These are phyloP conservation scores for Hypomesus transpacificus DNA, from an alignment of 2,113 vertebrate genomes.

Conservation along the genomic window DNA sequence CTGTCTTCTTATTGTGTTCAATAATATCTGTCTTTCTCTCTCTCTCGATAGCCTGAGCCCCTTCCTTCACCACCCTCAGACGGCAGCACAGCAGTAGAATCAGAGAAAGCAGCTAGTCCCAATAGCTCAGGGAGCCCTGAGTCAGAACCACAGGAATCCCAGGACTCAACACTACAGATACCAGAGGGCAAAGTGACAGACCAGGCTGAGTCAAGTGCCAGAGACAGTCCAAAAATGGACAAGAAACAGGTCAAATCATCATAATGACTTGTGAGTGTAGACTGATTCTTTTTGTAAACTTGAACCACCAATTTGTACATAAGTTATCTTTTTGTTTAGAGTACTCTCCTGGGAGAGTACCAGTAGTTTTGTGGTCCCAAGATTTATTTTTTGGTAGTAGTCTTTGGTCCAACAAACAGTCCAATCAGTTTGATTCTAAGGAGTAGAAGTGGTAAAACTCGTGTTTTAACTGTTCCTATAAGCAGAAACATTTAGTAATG, in stretches of 20 bases:
- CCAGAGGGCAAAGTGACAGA: conserved; percentile 61
- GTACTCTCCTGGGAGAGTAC: background rate
- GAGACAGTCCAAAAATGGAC: conserved; percentile 72
- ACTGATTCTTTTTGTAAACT: conserved; percentile 29
- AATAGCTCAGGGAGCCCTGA: conserved; percentile 65
- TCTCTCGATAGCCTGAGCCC: conserved; percentile 42
- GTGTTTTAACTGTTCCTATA: background rate
- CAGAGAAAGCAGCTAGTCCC: conserved; percentile 61
- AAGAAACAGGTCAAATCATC: conserved; percentile 73
- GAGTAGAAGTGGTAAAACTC: too few species aligned
- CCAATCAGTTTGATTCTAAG: too few species aligned
- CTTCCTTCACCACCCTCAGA: conserved; percentile 49
- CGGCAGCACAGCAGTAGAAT: conserved; percentile 9
- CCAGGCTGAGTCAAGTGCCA: conserved; percentile 49
- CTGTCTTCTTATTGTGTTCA: background rate
- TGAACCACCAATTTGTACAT: conserved; percentile 32
- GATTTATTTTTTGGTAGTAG: background rate
- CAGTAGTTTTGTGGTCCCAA: conserved; percentile 2
- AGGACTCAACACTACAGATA: background rate
- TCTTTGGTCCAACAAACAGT: too few species aligned
- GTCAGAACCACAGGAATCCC: conserved; percentile 2
- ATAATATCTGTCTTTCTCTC: background rate
- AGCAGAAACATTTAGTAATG: background rate
- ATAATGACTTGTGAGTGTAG: conserved; percentile 34
- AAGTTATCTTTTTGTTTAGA: conserved; percentile 26